Evolutionary conservation across 1,140 invertebrate species (phyloP), one percentile per base, ranked within the genome.

Genomic region (Bombus turneri): DNA sequence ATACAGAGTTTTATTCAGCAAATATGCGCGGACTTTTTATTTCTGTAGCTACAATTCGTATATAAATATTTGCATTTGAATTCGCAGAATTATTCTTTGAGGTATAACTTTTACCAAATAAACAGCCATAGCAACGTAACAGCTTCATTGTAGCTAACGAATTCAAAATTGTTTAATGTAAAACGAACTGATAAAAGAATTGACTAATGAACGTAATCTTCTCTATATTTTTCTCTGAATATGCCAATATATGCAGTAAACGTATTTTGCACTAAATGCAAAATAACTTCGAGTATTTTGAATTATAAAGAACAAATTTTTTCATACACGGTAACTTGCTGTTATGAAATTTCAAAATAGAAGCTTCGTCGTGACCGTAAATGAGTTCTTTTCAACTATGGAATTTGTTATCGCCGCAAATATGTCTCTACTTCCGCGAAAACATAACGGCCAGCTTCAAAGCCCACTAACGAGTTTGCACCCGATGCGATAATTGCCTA

Each of bases 401-500:
- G 66, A 87, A 77, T 85, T 88, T 87, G 80, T 89, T 92, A 92
- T 85, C 87, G 68, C 73, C 72, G 88, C 73, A 85, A 85, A 89
- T 88, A 79, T 87, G 91, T 91, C 43, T 69, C 31, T 43, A 78
- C 74, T 89, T 90, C 81, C 88, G 88, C 66, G 87, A 89, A 89
- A 81, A 86, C 87, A 87, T 88, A 85, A 91, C 79, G 90, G 90
- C 82, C 87, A 85, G 81, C 86, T 91, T 88, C 90, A 90, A 92
- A 90, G 80, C 78, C 81, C 73, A 86, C 92, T 93, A 93, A 93
- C 90, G 91, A 93, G 91, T 92, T 93, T 91, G 91, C 87, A 92
- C 90, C 81, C 82, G 87, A 85, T 72, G 82, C 90, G 91, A 93
- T 93, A 93, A 92, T 93, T 93, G 86, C 83, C 83, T 76, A 47